These are phyloP conservation scores for Callimorpha dominula DNA, from an alignment of 2,888 invertebrate genomes.

Conservation along the genomic window DNA sequence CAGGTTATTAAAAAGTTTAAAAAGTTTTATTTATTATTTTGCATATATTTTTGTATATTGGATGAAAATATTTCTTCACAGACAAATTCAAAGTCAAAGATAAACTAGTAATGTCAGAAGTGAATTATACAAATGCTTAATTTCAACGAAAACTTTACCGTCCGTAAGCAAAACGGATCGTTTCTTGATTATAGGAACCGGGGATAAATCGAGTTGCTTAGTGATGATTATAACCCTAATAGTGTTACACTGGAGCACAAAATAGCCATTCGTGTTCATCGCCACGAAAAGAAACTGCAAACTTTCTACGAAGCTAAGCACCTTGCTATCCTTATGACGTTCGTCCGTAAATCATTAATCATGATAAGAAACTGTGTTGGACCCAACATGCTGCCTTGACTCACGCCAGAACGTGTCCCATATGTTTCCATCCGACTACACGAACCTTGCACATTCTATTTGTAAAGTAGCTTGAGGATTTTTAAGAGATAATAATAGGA, in stretches of 20 bases:
- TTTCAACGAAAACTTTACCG: no score
- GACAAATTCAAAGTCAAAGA: no score
- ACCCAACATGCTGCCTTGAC: slow-evolving; percentile 2
- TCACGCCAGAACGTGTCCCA: neutral
- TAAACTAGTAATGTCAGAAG: neutral
- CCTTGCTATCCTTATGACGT: neutral
- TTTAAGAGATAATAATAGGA: neutral
- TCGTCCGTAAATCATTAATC: neutral
- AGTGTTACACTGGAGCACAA: neutral
- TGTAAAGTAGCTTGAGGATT: neutral
- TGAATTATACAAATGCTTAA: neutral
- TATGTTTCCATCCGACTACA: neutral
- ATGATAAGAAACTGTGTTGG: slow-evolving; percentile 2
- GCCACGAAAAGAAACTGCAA: neutral
- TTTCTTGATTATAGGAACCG: no score
- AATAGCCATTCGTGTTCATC: neutral
- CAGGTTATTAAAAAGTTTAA: no score
- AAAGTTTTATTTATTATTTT: no score
- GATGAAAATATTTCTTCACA: no score
- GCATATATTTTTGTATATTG: no score
- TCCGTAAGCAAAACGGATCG: no score
- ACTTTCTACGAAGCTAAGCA: neutral
- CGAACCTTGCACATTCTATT: neutral
- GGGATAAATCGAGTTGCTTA: no score
- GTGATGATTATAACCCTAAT: neutral